Evolutionary conservation across 2,113 vertebrate species (phyloP).

Genomic region (Spermophilus dauricus): DNA sequence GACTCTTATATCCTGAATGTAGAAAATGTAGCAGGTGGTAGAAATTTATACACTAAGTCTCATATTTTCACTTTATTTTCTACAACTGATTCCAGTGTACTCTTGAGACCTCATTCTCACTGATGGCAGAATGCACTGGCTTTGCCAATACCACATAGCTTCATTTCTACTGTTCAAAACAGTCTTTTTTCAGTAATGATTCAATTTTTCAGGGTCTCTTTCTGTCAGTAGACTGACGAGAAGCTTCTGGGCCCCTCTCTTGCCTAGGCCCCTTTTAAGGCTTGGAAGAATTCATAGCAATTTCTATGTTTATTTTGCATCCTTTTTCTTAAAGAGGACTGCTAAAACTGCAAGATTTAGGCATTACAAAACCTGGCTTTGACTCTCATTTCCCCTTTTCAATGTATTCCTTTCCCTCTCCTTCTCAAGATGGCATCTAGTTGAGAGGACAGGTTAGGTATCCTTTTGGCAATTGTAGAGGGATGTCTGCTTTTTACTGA

Average conservation of each 20-base stretch:
- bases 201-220: slow-evolving; percentile 19
- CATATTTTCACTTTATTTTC: slow-evolving; percentile 69
- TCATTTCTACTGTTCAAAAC: background rate
- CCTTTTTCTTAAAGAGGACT: slow-evolving; percentile 19
- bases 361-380: background rate
- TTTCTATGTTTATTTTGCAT: slow-evolving; percentile 36
- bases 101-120: slow-evolving; percentile 11
- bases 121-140: background rate
- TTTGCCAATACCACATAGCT: background rate
- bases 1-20: slow-evolving; percentile 62
- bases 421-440: background rate
- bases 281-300: background rate
- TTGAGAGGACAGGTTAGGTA: background rate
- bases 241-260: background rate
- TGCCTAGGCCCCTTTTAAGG: background rate
- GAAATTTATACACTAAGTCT: slow-evolving; percentile 58
- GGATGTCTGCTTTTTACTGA: background rate
- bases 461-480: background rate
- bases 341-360: background rate
- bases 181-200: background rate
- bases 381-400: background rate
- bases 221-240: background rate
- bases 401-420: background rate
- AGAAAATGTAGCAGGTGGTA: slow-evolving; percentile 70
- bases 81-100: slow-evolving; percentile 15